phyloP scores from a whole-genome alignment of 1,140 invertebrate genomes.

The Macrobrachium rosenbergii region DNA sequence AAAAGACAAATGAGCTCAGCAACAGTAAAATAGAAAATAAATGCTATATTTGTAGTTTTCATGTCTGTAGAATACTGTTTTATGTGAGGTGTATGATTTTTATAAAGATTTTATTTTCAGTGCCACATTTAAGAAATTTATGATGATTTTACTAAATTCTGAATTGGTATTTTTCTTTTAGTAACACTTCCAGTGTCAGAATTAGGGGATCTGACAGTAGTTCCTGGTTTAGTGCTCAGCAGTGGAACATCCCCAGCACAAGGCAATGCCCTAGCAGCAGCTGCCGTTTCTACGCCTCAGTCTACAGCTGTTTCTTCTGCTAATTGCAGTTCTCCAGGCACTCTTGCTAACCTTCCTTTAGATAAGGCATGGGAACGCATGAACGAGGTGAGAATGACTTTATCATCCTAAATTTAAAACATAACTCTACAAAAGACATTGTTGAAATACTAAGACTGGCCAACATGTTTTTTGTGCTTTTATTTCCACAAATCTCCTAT shows the following conservation, averaged over 20 bases:
- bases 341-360: slow-evolving; percentile 34
- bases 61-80: no score
- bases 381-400: slow-evolving; percentile 36
- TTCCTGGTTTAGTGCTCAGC: slow-evolving; percentile 37
- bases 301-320: not conserved
- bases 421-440: not conserved
- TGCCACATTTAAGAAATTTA: not conserved
- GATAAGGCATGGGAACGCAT: slow-evolving; percentile 57
- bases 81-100: no score
- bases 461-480: no score
- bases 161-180: slow-evolving; percentile 2
- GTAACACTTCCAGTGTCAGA: slow-evolving; percentile 49
- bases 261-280: not conserved
- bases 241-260: slow-evolving; percentile 10
- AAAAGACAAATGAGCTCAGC: no score
- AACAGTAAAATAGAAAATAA: no score
- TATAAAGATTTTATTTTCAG: not conserved
- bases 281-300: slow-evolving; percentile 4
- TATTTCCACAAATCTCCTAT: no score
- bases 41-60: no score
- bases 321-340: not conserved
- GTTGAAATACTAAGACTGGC: no score
- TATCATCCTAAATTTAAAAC: not conserved
- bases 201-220: slow-evolving; percentile 53
- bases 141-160: not conserved